phyloP scores from a whole-genome alignment of 2,113 vertebrate species.

The Brevimyrus niger region DNA sequence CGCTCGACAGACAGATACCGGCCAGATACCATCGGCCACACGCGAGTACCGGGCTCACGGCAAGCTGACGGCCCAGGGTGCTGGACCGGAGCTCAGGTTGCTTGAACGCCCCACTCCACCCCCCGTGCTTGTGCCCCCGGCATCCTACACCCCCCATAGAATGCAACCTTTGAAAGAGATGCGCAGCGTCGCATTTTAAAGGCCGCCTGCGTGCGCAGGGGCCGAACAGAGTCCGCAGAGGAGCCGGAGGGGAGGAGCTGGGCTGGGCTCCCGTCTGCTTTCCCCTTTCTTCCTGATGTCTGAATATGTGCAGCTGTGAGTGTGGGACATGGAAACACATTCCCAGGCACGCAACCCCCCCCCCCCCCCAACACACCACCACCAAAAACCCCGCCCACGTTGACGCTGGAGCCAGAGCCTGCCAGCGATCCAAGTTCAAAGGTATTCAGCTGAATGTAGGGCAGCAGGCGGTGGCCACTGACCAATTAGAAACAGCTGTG shows the following conservation, averaged over 20 bases:
- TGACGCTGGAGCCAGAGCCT: not conserved
- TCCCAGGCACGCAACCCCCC: constrained; percentile 33
- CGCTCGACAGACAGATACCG: not conserved
- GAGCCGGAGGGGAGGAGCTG: constrained; percentile 24
- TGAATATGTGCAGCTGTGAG: constrained; percentile 55
- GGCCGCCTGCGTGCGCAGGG: constrained; percentile 28
- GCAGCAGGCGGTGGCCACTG: constrained; percentile 57
- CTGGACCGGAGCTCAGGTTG: constrained; percentile 19
- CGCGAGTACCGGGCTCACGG: no score
- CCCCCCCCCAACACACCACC: not conserved
- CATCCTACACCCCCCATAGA: constrained; percentile 34
- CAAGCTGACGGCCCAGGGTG: not conserved
- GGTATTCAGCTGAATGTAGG: constrained; percentile 60
- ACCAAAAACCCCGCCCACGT: not conserved
- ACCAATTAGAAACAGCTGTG: constrained; percentile 62
- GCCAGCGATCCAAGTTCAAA: constrained; percentile 56
- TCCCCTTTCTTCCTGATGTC: constrained; percentile 24
- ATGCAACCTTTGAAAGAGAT: constrained; percentile 41
- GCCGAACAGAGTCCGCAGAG: constrained; percentile 31
- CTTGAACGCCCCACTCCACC: not conserved
- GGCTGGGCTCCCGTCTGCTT: constrained; percentile 16
- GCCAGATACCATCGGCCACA: not conserved
- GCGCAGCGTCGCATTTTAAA: constrained; percentile 38
- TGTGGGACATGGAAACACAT: constrained; percentile 43
- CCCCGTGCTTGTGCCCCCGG: not conserved